These are phyloP conservation scores for Aspidoscelis tigris DNA, from an alignment of 2,113 vertebrate species.

Conservation along the genomic window DNA sequence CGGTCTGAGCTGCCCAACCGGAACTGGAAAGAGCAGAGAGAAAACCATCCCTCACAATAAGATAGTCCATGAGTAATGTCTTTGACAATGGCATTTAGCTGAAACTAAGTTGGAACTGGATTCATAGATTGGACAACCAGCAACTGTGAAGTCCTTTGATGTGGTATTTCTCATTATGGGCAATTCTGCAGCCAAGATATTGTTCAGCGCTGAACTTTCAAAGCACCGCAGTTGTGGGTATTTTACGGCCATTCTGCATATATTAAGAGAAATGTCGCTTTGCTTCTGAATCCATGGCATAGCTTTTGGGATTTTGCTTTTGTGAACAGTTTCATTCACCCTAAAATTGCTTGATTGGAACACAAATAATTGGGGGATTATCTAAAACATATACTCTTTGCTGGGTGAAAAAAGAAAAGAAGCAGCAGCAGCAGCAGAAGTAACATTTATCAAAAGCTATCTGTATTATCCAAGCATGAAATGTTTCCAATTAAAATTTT, in stretches of 20 bases:
- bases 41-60: conserved; percentile 62
- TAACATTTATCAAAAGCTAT: conserved; percentile 77
- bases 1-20: conserved; percentile 79
- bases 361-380: conserved; percentile 53
- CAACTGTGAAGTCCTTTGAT: conserved; percentile 43
- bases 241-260: conserved; percentile 21
- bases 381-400: conserved; percentile 50
- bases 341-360: conserved; percentile 31
- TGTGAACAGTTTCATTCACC: conserved; percentile 35
- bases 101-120: conserved; percentile 60
- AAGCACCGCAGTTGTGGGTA: not conserved
- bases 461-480: conserved; percentile 76
- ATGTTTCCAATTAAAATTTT: conserved; percentile 85
- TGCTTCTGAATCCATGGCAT: conserved; percentile 18
- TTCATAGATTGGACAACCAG: conserved; percentile 49
- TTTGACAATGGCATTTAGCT: conserved; percentile 60
- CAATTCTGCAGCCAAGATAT: conserved; percentile 26
- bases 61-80: conserved; percentile 66
- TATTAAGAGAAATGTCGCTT: conserved; percentile 29
- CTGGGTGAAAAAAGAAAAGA: not conserved
- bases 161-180: conserved; percentile 12
- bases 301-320: not conserved
- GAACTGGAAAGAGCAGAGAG: conserved; percentile 69
- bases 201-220: conserved; percentile 10
- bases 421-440: conserved; percentile 42